These are phyloP conservation scores for Rhinogobius similis DNA, from an alignment of 2,113 vertebrate species.

Conservation along the genomic window DNA sequence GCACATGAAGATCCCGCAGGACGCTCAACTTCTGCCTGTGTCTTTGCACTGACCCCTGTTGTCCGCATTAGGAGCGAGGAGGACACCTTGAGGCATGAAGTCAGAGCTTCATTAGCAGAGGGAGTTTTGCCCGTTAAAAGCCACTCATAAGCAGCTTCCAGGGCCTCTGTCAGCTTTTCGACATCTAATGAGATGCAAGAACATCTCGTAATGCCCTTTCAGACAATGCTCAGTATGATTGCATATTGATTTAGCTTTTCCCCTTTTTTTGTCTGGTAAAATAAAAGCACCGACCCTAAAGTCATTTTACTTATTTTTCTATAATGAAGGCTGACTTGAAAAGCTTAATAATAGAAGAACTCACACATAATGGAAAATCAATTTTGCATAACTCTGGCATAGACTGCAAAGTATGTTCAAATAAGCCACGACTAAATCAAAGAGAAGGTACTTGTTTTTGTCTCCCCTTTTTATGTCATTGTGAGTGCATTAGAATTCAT, in stretches of 20 bases:
- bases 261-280: slow-evolving; percentile 7
- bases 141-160: slow-evolving; percentile 36
- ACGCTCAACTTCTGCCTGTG: slow-evolving; percentile 34
- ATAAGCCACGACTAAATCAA: slow-evolving; percentile 24
- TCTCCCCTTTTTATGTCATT: not conserved
- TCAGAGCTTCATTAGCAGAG: slow-evolving; percentile 54
- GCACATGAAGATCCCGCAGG: slow-evolving; percentile 30
- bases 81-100: slow-evolving; percentile 51
- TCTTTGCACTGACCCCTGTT: slow-evolving; percentile 49
- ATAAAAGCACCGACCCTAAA: slow-evolving; percentile 24
- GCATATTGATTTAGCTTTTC: slow-evolving; percentile 37
- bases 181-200: slow-evolving; percentile 22
- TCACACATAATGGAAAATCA: slow-evolving; percentile 36
- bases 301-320: slow-evolving; percentile 17
- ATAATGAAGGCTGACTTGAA: slow-evolving; percentile 15
- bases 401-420: slow-evolving; percentile 6
- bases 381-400: slow-evolving; percentile 28
- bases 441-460: slow-evolving; percentile 14
- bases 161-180: slow-evolving; percentile 31
- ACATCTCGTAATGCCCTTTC: slow-evolving; percentile 15
- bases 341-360: slow-evolving; percentile 21
- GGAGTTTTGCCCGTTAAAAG: slow-evolving; percentile 50
- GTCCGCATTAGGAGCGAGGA: slow-evolving; percentile 20
- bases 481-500: slow-evolving; percentile 35
- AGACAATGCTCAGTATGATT: slow-evolving; percentile 30